A percentile compares a stretch with the other conserved stretches of the same genome.
These are phyloP conservation scores for Lepisosteus oculatus DNA, from an alignment of 2,113 vertebrate genomes.

Conservation along the genomic window DNA sequence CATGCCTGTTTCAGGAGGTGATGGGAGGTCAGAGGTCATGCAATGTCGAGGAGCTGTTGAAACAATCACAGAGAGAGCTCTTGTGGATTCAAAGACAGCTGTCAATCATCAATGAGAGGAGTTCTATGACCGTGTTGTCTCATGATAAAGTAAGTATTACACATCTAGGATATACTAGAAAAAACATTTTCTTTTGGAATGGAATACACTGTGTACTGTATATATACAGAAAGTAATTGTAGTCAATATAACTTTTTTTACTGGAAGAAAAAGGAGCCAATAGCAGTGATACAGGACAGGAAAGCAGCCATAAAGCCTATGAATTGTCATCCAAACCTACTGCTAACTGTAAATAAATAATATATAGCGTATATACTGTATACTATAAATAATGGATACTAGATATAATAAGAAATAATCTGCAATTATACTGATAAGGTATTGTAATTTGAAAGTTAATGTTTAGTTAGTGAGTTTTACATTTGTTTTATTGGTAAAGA, in stretches of 20 bases:
- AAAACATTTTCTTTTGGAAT: too few species aligned
- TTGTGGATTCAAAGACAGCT: conserved; percentile 61
- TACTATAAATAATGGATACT: too few species aligned
- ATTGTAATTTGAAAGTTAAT: too few species aligned
- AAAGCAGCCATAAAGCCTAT: too few species aligned
- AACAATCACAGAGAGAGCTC: conserved; percentile 56
- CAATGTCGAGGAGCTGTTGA: conserved; percentile 55
- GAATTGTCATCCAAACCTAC: too few species aligned
- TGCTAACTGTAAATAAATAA: too few species aligned
- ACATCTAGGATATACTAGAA: conserved; percentile 11
- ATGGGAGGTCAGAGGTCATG: conserved; percentile 59
- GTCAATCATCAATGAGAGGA: conserved; percentile 47
- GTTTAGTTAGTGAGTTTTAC: background rate
- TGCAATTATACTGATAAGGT: too few species aligned
- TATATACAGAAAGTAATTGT: too few species aligned
- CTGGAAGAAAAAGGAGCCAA: too few species aligned
- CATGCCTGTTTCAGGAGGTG: conserved; percentile 49
- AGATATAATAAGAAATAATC: too few species aligned
- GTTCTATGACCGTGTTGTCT: conserved; percentile 39
- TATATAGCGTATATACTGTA: too few species aligned
- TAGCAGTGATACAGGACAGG: background rate
- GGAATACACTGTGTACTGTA: background rate
- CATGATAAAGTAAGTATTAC: conserved; percentile 55
- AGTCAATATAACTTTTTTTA: too few species aligned
- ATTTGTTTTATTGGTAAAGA: background rate